Conservation (phyloP, 2,888 invertebrate genomes). For the Trissonchulus sp. region DNA sequence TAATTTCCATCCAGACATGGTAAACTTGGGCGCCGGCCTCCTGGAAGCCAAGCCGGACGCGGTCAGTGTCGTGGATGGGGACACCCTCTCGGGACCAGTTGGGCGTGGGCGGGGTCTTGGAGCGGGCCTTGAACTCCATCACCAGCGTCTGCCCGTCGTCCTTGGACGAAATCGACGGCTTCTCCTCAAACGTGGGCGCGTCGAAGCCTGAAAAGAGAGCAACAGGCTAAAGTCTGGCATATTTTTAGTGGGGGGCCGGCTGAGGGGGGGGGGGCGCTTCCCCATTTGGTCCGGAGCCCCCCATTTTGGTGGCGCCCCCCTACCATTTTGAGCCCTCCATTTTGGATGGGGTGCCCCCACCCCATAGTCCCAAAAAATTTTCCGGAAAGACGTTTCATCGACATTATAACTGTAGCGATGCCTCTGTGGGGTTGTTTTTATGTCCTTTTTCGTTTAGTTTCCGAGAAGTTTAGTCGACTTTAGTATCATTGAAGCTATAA, state of each 20-base stretch:
- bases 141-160: constrained; percentile 92
- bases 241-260: too few species aligned
- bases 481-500: too few species aligned
- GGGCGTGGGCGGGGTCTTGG: constrained; percentile 88
- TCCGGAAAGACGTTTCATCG: background rate
- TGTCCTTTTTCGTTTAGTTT: too few species aligned
- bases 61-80: constrained; percentile 53
- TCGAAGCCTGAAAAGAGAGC: constrained; percentile 43
- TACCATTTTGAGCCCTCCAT: too few species aligned
- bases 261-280: too few species aligned
- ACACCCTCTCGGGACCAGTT: constrained; percentile 90
- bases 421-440: too few species aligned
- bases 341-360: too few species aligned
- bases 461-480: too few species aligned
- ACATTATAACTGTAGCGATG: too few species aligned
- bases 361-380: too few species aligned
- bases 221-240: background rate
- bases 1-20: constrained; percentile 50
- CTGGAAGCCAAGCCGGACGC: constrained; percentile 47
- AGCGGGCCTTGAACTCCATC: constrained; percentile 84
- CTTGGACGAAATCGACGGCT: constrained; percentile 97
- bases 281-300: too few species aligned
- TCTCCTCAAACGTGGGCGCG: constrained; percentile 85
- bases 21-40: constrained; percentile 45
- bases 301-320: too few species aligned